Conservation (phyloP, 2,797 vertebrate genomes). For the Necrosyrtes monachus region DNA sequence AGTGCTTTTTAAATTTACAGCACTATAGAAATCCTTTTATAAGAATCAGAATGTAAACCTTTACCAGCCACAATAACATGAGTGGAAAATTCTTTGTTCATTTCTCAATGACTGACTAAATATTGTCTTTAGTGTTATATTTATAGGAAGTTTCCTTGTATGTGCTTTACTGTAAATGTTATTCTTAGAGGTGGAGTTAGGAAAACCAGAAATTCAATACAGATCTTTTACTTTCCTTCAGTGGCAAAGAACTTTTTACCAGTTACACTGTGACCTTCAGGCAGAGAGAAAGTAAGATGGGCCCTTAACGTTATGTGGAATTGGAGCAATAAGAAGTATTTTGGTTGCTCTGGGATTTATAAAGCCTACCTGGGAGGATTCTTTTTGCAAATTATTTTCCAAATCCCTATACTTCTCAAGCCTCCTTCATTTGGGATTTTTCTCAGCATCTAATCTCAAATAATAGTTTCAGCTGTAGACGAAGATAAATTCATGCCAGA, state of each 20-base stretch:
- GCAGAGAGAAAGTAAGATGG: background rate
- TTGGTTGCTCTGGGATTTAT: background rate
- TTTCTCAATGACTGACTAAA: conserved; percentile 25
- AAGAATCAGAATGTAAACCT: conserved; percentile 8
- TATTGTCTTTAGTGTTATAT: conserved; percentile 4
- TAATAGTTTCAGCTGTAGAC: background rate
- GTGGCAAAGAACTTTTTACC: background rate
- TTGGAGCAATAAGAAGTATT: background rate
- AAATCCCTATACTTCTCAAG: background rate
- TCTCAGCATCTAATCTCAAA: background rate
- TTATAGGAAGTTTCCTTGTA: background rate
- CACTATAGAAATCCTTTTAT: background rate
- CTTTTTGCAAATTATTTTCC: background rate
- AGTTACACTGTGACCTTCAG: background rate
- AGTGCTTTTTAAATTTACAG: background rate
- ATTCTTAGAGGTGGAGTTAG: conserved; percentile 26
- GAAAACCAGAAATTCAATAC: background rate
- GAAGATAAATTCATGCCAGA: background rate
- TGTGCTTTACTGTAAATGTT: background rate
- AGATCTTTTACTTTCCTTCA: background rate
- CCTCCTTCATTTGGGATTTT: background rate
- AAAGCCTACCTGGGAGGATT: background rate
- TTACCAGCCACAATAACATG: background rate
- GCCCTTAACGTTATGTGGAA: background rate
- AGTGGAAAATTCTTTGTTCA: background rate